Evolutionary conservation across 2,888 invertebrate genomes (phyloP), one percentile per base, ranked within the genome.

Genomic region (Allygus modestus): DNA sequence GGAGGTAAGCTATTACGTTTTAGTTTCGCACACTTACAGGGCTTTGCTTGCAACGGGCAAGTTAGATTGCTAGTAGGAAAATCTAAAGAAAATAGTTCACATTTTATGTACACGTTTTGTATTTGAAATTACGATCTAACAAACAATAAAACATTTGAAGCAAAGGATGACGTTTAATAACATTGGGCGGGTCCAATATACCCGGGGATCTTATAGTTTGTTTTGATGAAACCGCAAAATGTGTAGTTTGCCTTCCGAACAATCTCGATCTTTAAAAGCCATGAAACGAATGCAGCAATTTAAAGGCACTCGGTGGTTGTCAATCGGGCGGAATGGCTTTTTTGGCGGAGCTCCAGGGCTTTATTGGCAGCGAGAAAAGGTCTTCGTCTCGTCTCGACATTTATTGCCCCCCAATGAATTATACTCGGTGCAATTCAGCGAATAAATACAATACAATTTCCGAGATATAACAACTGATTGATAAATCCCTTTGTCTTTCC

Each of bases 241-340:
- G 28, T n/a, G 28, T 23, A 1, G 1, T 71, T 71, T 31, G 33
- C 15, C 33, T 69, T 31, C 37, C 12, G 71, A 4, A 12, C 12
- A 71, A 71, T 71, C 71, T 71, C 37, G 71, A 71, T 71, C 71
- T 71, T 33, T 41, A 20, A 41, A 71, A 20, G 71, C 71, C 71
- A 71, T 71, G 23, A 33, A 37, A 71, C 20, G n/a, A 58, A 58
- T 65, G 28, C 17, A 28, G 31, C 28, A 65, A 65, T 28, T 28
- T 65, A 31, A n/a, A 31, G 20, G 20, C 17, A 15, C 33, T 31
- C 17, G 69, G 31, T 54, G 28, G 37, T 23, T 41, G 71, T 71
- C 71, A 71, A 71, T 71, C 71, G n/a, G 17, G 69, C 15, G 20
- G 41, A 41, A 71, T 71, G 20, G 71, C 71, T 20, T 71, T 71